phyloP scores from a whole-genome alignment of 35 echinoderm and acorn worm genomes.

The Lytechinus pictus region DNA sequence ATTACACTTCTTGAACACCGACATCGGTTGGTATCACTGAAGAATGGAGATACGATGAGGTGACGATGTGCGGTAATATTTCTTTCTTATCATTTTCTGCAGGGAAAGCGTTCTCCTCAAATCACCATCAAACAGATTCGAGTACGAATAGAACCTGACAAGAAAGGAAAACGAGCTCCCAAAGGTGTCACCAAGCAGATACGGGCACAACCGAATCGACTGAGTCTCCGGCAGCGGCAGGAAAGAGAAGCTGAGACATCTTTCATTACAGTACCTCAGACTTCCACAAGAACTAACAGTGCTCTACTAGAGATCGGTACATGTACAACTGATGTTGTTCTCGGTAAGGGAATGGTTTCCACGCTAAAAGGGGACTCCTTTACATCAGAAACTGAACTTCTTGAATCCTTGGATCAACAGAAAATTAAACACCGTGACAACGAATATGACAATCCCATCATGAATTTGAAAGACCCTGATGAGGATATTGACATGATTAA shows the following conservation, averaged over 20 bases:
- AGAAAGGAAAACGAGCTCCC: background rate
- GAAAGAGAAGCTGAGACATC: slow-evolving; percentile 24
- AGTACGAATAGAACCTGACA: background rate
- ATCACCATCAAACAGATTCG: background rate
- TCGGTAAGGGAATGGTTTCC: slow-evolving; percentile 15
- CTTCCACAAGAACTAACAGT: background rate
- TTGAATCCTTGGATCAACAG: background rate
- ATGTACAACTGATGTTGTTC: background rate
- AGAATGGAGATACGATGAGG: background rate
- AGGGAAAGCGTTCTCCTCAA: slow-evolving; percentile 31
- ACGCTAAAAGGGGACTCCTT: slow-evolving; percentile 7
- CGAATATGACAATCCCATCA: slow-evolving; percentile 47
- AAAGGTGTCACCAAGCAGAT: background rate
- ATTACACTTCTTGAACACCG: too few relatives aligned
- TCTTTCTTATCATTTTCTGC: slow-evolving; percentile 6
- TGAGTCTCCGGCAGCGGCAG: background rate
- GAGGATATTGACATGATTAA: background rate
- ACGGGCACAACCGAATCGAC: slow-evolving; percentile 14
- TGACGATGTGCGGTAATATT: background rate
- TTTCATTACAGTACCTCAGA: background rate
- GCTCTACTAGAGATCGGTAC: background rate
- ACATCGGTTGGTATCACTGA: too few relatives aligned
- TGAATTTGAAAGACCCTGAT: slow-evolving; percentile 29
- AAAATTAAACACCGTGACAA: background rate
- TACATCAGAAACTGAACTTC: slow-evolving; percentile 45